Percentiles rank a stretch among this genome's conserved stretches.
Conservation (phyloP, 2,888 invertebrate genomes). For the Rhimphoctona megacephalus region DNA sequence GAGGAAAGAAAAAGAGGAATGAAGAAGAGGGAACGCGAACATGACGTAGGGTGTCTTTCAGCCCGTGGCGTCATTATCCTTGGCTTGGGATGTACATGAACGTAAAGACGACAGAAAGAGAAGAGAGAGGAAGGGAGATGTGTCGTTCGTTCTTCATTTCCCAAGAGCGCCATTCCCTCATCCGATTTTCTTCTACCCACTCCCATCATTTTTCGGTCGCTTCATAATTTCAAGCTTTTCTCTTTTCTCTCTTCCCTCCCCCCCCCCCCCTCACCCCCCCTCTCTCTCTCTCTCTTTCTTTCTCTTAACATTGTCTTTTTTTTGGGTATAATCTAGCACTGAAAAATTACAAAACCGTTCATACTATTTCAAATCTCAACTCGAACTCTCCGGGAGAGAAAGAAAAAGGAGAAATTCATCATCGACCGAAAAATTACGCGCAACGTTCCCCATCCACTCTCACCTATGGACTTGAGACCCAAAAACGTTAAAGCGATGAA, state of each 20-base stretch:
- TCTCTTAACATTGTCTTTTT: neutral
- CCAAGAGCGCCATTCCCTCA: constrained; percentile 78
- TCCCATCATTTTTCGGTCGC: constrained; percentile 56
- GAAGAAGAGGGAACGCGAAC: constrained; percentile 54
- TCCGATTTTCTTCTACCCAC: constrained; percentile 71
- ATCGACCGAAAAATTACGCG: constrained; percentile 7
- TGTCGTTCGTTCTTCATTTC: constrained; percentile 79
- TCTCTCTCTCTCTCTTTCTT: neutral
- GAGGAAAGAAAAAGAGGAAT: neutral
- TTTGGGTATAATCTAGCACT: constrained; percentile 21
- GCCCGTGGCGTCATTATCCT: constrained; percentile 67
- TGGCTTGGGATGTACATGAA: constrained; percentile 58
- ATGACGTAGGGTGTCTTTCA: constrained; percentile 67
- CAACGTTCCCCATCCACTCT: neutral
- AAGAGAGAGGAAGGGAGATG: constrained; percentile 49
- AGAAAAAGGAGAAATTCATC: constrained; percentile 23
- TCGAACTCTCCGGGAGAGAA: constrained; percentile 24
- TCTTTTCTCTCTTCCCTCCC: neutral
- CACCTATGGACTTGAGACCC: constrained; percentile 14
- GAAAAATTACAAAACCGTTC: constrained; percentile 53
- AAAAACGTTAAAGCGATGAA: neutral
- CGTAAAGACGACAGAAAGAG: constrained; percentile 66
- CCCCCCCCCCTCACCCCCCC: neutral
- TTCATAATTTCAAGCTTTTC: constrained; percentile 51
- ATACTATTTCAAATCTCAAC: constrained; percentile 42